These are phyloP conservation scores for Vultur gryphus DNA, from an alignment of 2,797 vertebrate species.

Conservation along the genomic window DNA sequence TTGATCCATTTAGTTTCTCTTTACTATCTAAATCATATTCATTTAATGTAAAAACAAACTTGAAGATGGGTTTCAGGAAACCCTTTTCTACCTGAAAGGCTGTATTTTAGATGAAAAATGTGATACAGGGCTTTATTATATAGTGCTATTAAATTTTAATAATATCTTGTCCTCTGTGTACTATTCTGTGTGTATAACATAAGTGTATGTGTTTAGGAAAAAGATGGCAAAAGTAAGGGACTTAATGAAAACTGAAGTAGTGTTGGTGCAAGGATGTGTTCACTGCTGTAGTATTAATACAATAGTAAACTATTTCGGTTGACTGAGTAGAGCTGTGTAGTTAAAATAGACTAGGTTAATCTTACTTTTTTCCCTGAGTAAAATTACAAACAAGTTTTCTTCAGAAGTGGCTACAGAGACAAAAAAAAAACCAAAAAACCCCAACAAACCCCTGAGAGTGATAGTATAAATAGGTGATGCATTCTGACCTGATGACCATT, in stretches of 20 bases:
- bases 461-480: not conserved
- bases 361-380: not conserved
- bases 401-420: not conserved
- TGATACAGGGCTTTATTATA: not conserved
- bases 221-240: not conserved
- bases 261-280: not conserved
- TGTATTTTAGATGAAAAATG: not conserved
- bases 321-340: not conserved
- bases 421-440: rapidly evolving
- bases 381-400: not conserved
- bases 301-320: not conserved
- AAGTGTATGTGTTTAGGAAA: not conserved
- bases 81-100: not conserved
- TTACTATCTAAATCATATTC: not conserved
- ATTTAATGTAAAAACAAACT: not conserved
- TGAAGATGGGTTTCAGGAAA: not conserved
- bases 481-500: not conserved
- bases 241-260: not conserved
- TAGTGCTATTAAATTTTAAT: not conserved
- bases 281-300: not conserved
- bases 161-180: not conserved
- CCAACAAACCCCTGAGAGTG: not conserved
- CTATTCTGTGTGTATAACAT: not conserved
- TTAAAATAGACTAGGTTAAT: not conserved
- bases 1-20: not conserved